Evolutionary conservation across 2,797 vertebrate species (phyloP).

Genomic region (Microhierax caerulescens): DNA sequence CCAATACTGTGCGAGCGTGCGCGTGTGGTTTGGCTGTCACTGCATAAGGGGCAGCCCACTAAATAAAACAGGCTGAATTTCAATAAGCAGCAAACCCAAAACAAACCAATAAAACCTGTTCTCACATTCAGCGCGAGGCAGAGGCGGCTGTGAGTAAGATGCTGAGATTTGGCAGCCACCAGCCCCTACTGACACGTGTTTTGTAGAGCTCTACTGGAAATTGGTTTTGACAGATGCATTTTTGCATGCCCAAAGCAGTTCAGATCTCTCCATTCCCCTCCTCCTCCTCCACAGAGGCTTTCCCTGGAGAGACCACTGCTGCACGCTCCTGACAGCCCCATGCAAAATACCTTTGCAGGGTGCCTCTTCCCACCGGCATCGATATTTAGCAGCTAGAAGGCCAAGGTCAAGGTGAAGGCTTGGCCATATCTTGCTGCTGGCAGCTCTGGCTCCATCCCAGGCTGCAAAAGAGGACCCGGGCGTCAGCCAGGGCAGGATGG

Average conservation of each 20-base stretch:
- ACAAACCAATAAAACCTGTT: background rate
- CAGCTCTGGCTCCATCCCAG: background rate
- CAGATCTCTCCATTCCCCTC: background rate
- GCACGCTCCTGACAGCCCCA: fast-evolving
- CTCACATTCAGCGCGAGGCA: fast-evolving
- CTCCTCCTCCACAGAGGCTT: background rate
- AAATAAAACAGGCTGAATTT: background rate
- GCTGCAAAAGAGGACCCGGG: fast-evolving
- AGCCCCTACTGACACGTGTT: fast-evolving
- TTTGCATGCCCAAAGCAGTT: background rate
- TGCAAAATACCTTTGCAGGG: background rate
- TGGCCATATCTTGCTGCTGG: background rate
- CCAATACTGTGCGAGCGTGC: fast-evolving
- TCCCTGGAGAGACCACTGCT: fast-evolving
- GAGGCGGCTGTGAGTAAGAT: background rate
- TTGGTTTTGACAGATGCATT: background rate
- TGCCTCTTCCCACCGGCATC: background rate
- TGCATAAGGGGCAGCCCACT: background rate
- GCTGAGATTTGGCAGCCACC: background rate
- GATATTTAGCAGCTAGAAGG: background rate
- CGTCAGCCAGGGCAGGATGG: background rate
- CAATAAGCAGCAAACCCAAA: background rate
- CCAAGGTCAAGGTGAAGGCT: background rate
- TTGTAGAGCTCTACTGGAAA: background rate
- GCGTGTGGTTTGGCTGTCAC: background rate